A percentile compares a stretch with the other conserved stretches of the same genome.
Evolutionary conservation across 2,113 vertebrate species (phyloP).

Genomic region (Carassius gibelio): DNA sequence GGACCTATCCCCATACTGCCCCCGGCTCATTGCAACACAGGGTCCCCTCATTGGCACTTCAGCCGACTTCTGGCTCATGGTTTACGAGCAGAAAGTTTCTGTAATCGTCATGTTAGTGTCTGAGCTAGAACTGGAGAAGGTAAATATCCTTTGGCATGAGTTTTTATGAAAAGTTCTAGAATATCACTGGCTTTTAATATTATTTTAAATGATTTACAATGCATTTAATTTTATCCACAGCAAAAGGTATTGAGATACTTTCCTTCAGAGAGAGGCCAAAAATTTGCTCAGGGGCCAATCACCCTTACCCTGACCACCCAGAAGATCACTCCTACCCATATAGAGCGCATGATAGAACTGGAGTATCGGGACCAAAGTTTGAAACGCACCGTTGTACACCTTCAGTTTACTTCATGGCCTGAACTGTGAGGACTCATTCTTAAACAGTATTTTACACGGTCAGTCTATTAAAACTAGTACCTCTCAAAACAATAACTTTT

Average conservation of each 20-base stretch:
- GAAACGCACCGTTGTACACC: slow-evolving; percentile 83
- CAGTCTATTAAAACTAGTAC: neutral
- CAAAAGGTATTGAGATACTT: slow-evolving; percentile 94
- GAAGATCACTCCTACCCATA: slow-evolving; percentile 82
- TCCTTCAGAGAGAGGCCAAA: slow-evolving; percentile 86
- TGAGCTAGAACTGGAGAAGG: slow-evolving; percentile 94
- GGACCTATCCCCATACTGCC: slow-evolving; percentile 90
- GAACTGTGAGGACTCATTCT: slow-evolving; percentile 79
- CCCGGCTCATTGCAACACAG: slow-evolving; percentile 89
- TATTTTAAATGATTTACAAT: neutral
- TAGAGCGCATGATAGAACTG: slow-evolving; percentile 88
- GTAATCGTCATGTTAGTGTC: slow-evolving; percentile 93
- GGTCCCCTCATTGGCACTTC: slow-evolving; percentile 90
- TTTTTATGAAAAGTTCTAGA: neutral
- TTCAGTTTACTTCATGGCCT: slow-evolving; percentile 92
- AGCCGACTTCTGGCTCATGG: slow-evolving; percentile 97
- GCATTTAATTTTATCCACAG: slow-evolving; percentile 60
- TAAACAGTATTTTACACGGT: neutral
- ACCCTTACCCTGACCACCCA: slow-evolving; percentile 85
- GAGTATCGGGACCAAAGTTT: slow-evolving; percentile 93
- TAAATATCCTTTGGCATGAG: slow-evolving; percentile 54
- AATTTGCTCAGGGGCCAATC: slow-evolving; percentile 85
- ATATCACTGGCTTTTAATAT: neutral
- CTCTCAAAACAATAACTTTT: neutral
- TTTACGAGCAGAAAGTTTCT: slow-evolving; percentile 94